phyloP scores from a whole-genome alignment of 2,113 vertebrate genomes.

The Alligator sinensis region DNA sequence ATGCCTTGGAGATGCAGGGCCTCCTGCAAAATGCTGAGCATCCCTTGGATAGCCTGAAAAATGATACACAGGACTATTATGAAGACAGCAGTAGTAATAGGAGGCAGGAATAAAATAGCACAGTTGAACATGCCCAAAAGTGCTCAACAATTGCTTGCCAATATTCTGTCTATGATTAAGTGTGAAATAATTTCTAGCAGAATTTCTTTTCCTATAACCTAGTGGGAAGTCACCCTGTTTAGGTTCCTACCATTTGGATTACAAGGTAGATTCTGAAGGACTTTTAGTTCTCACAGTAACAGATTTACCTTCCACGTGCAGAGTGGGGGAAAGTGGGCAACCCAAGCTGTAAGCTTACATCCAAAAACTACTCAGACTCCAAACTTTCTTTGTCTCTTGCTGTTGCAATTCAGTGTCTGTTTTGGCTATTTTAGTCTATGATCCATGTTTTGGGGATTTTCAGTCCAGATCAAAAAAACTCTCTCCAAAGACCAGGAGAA shows the following conservation, averaged over 20 bases:
- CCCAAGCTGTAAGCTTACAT: not conserved
- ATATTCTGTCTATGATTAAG: too few relatives aligned
- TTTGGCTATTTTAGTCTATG: not conserved
- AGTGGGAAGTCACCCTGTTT: not conserved
- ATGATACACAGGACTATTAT: not conserved
- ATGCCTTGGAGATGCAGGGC: constrained; percentile 25
- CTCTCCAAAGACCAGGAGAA: not conserved
- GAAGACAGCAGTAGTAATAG: not conserved
- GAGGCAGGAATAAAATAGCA: too few relatives aligned
- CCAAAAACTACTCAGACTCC: too few relatives aligned
- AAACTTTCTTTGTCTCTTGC: not conserved
- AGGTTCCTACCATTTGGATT: not conserved
- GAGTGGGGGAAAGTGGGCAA: rapidly evolving
- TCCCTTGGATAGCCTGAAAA: not conserved
- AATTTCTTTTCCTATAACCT: not conserved
- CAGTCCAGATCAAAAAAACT: not conserved
- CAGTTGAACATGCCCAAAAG: too few relatives aligned
- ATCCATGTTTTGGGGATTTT: not conserved
- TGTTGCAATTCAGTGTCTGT: not conserved
- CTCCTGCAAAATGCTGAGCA: not conserved
- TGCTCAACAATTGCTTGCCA: too few relatives aligned
- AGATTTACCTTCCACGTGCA: not conserved
- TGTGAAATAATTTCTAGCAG: too few relatives aligned
- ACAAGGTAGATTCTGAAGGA: not conserved
- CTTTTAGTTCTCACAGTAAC: constrained; percentile 16